Evolutionary conservation across 2,797 vertebrate genomes (phyloP).

Genomic region (Hydrocynus forskahlii): DNA sequence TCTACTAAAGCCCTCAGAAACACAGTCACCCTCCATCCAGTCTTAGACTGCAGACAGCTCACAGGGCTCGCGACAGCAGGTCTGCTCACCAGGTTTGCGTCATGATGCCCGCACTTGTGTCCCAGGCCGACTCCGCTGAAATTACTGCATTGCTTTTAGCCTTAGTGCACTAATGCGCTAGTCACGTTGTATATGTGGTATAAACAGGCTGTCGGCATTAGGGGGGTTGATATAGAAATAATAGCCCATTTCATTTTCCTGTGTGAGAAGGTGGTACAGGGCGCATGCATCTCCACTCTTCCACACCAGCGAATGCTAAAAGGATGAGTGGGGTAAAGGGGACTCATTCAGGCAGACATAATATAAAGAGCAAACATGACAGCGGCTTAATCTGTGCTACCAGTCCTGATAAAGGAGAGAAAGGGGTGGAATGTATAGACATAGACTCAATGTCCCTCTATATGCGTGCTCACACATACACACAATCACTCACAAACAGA

Average conservation of each 20-base stretch:
- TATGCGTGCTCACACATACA: not conserved
- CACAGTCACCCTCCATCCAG: slow-evolving; percentile 12
- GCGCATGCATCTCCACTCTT: slow-evolving; percentile 53
- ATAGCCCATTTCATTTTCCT: slow-evolving; percentile 37
- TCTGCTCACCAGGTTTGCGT: slow-evolving; percentile 38
- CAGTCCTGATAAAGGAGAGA: slow-evolving; percentile 33
- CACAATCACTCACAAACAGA: not conserved
- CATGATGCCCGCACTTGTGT: slow-evolving; percentile 15
- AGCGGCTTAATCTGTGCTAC: slow-evolving; percentile 52
- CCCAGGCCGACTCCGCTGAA: slow-evolving; percentile 23
- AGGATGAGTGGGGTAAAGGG: slow-evolving; percentile 42
- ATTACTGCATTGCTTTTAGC: slow-evolving; percentile 36
- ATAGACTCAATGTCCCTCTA: not conserved
- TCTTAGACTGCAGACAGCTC: slow-evolving; percentile 24
- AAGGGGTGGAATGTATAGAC: slow-evolving; percentile 1
- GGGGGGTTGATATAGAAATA: slow-evolving; percentile 41
- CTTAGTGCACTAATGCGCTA: slow-evolving; percentile 23
- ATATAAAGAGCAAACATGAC: slow-evolving; percentile 54
- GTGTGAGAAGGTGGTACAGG: slow-evolving; percentile 7
- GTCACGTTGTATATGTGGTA: slow-evolving; percentile 32
- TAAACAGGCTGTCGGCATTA: slow-evolving; percentile 46
- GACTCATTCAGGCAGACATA: slow-evolving; percentile 50
- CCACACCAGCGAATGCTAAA: slow-evolving; percentile 53
- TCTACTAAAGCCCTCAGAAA: slow-evolving; percentile 39
- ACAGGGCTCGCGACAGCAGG: slow-evolving; percentile 10